Percentiles rank a stretch among this genome's conserved stretches.
Evolutionary conservation across 2,888 invertebrate species (phyloP).

Genomic region (Glomeris marginata): DNA sequence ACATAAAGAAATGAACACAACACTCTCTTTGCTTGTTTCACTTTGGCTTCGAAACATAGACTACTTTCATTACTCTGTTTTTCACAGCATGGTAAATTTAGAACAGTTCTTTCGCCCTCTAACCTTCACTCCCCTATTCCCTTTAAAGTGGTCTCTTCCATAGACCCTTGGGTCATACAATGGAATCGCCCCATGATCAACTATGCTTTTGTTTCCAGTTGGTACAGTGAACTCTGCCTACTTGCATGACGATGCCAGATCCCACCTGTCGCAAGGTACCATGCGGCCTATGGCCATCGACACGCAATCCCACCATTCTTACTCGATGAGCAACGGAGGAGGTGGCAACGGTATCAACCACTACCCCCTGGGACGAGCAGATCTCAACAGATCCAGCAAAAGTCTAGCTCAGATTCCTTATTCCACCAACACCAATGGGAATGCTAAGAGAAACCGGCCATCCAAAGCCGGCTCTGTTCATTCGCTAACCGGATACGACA

Average conservation of each 20-base stretch:
- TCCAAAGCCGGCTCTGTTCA: conserved; percentile 13
- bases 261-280: conserved; percentile 42
- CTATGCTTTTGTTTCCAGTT: conserved; percentile 20
- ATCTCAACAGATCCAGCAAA: conserved; percentile 11
- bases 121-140: neutral
- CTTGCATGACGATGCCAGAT: conserved; percentile 54
- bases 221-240: conserved; percentile 32
- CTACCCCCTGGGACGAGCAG: conserved; percentile 12
- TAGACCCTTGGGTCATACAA: neutral
- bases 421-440: conserved; percentile 9
- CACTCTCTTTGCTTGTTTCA: neutral
- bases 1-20: neutral
- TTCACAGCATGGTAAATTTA: conserved; percentile 4
- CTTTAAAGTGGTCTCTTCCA: too few species aligned
- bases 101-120: neutral
- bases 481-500: conserved; percentile 50
- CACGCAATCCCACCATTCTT: conserved; percentile 78
- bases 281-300: conserved; percentile 53
- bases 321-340: conserved; percentile 30
- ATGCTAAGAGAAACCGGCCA: conserved; percentile 8
- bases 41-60: neutral
- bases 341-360: conserved; percentile 9
- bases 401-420: conserved; percentile 10
- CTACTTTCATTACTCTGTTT: too few species aligned
- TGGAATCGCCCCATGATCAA: neutral